Percentiles rank a stretch among this genome's conserved stretches.
phyloP scores from a whole-genome alignment of 2,888 invertebrate genomes.

The Erebia epiphron region DNA sequence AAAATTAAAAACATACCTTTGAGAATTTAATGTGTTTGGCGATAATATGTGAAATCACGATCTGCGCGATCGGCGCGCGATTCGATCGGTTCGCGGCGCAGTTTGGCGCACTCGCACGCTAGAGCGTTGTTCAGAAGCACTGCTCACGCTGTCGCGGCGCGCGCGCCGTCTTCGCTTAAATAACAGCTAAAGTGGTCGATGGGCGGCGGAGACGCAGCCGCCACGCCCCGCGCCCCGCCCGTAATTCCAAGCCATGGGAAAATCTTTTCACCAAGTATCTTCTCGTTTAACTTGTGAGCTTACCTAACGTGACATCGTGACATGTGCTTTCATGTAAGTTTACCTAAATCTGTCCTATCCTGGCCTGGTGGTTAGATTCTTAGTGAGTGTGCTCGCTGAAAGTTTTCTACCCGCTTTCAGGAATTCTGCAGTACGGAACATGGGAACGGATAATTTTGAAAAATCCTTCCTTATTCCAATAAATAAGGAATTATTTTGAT shows the following conservation, averaged over 20 bases:
- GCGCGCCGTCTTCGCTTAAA: slow-evolving; percentile 60
- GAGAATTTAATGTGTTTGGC: slow-evolving; percentile 23
- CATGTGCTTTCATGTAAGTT: no score
- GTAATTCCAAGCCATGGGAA: slow-evolving; percentile 28
- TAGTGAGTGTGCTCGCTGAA: no score
- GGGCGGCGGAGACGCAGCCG: slow-evolving; percentile 67
- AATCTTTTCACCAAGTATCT: not conserved
- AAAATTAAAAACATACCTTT: slow-evolving; percentile 34
- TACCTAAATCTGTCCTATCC: no score
- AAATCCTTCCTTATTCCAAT: no score
- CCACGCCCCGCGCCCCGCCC: slow-evolving; percentile 67
- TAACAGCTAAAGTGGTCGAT: slow-evolving; percentile 47
- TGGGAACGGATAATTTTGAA: no score
- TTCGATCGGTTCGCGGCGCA: slow-evolving; percentile 41
- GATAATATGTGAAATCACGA: slow-evolving; percentile 18
- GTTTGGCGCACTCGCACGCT: slow-evolving; percentile 47
- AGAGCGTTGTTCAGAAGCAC: slow-evolving; percentile 56
- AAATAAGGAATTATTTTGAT: no score
- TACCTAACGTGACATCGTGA: no score
- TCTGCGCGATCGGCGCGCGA: slow-evolving; percentile 39
- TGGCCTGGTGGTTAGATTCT: no score
- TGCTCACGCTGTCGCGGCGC: slow-evolving; percentile 50
- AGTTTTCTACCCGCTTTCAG: no score
- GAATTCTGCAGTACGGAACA: no score
- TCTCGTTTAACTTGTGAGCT: not conserved